Evolutionary conservation across 1,140 invertebrate species (phyloP), one percentile per base, ranked within the genome.

Genomic region (Condylostylus longicornis): DNA sequence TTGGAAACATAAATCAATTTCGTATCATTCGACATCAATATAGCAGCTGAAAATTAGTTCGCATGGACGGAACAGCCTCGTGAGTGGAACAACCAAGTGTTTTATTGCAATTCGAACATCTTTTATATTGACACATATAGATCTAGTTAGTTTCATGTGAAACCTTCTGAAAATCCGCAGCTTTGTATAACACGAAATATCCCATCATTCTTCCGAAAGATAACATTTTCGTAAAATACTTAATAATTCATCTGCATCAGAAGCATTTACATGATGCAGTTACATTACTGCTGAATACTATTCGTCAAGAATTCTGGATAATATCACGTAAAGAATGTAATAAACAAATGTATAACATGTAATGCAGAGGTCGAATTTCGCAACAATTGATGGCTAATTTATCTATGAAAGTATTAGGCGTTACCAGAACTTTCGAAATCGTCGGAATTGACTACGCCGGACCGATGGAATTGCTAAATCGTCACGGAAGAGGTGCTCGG

Each of bases 391-490:
- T 64, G 59, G 58, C 44, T 6, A 27, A 52, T 27, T 35, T 63
- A 2, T 56, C 58, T 4, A 15, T 9, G 18, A 23, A 42, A 18
- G 18, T 58, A 25, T 46, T 64, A 1, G 45, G 14, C 15, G 39
- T 48, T 9, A 17, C 44, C 6, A 30, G 40, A 14, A 34, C 53
- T 5, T 64, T 67, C 42, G 13, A 37, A 23, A 38, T 47, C 18
- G 37, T 41, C n/a, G 65, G 62, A 6, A 41, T 62, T 1, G 64
- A 66, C 38, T 64, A 53, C 35, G 53, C 53, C 7, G 63, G 64
- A 0, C 63, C 63, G 1, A 55, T 68, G 18, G 13, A 42, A 0
- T 43, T 62, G 6, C 62, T 51, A 46, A 38, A 40, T 5, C 36
- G 38, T 15, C 42, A 40, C 17, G 35, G 44, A 12, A 40, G 50